A percentile compares a stretch with the other conserved stretches of the same genome.
These are phyloP conservation scores for Phainopepla nitens DNA, from an alignment of 2,113 vertebrate genomes.

Conservation along the genomic window DNA sequence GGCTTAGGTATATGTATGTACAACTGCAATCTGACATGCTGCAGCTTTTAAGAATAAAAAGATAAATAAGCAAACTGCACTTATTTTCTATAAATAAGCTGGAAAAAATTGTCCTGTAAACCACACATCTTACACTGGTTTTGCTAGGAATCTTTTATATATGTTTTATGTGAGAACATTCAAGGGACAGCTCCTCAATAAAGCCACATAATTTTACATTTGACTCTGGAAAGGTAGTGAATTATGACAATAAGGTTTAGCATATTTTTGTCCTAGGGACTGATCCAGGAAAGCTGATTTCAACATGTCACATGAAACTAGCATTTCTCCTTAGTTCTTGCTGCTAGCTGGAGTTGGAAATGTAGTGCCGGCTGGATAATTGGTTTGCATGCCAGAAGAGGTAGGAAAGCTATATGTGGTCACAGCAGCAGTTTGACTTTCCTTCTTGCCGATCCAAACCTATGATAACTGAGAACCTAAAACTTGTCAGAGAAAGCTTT, in stretches of 20 bases:
- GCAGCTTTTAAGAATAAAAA: background rate
- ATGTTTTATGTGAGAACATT: background rate
- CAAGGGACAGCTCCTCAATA: background rate
- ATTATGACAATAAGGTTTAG: background rate
- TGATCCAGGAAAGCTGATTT: background rate
- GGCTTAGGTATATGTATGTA: background rate
- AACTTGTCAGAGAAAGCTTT: too few species aligned
- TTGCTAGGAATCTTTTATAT: background rate
- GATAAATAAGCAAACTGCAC: background rate
- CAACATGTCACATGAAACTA: background rate
- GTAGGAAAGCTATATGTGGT: background rate
- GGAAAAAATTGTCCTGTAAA: background rate
- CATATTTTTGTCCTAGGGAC: background rate
- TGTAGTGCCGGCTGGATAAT: background rate
- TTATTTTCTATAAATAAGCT: background rate
- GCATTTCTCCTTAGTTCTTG: background rate
- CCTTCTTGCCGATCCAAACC: background rate
- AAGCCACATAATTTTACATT: background rate
- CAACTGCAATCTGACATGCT: background rate
- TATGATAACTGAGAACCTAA: background rate
- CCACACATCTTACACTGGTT: accelerated
- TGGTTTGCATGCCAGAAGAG: background rate
- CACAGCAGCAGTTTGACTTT: background rate
- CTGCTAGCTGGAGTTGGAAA: background rate
- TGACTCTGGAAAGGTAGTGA: background rate